A percentile compares a stretch with the other conserved stretches of the same genome.
Evolutionary conservation across 2,797 vertebrate genomes (phyloP).

Genomic region (Labroides dimidiatus): DNA sequence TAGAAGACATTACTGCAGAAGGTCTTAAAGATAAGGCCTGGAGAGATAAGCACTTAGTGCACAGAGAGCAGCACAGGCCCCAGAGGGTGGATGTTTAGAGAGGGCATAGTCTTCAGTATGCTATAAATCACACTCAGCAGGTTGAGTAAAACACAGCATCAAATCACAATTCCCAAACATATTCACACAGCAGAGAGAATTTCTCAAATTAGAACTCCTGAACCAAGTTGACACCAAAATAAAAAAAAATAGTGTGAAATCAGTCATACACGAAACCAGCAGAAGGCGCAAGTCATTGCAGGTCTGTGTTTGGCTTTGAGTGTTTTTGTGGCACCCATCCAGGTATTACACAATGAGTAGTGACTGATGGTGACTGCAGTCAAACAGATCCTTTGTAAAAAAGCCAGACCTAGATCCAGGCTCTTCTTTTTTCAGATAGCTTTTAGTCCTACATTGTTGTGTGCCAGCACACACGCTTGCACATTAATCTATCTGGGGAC

Average conservation of each 20-base stretch:
- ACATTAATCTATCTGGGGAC: slow-evolving; percentile 51
- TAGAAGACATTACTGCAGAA: slow-evolving; percentile 59
- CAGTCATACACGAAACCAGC: slow-evolving; percentile 12
- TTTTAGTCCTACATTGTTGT: slow-evolving; percentile 55
- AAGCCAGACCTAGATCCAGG: slow-evolving; percentile 49
- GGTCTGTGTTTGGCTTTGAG: slow-evolving; percentile 10
- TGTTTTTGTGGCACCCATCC: slow-evolving; percentile 44
- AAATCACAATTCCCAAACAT: slow-evolving; percentile 47
- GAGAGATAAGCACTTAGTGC: slow-evolving; percentile 48
- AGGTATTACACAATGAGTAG: slow-evolving; percentile 52
- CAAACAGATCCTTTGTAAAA: slow-evolving; percentile 66
- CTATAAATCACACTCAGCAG: slow-evolving; percentile 66
- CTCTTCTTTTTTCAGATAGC: slow-evolving; percentile 27
- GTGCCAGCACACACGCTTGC: slow-evolving; percentile 42
- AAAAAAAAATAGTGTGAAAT: slow-evolving; percentile 14
- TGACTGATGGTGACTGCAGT: slow-evolving; percentile 73
- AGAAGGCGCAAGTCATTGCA: slow-evolving; percentile 17
- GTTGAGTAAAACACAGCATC: slow-evolving; percentile 52
- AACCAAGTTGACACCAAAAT: neutral
- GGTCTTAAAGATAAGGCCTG: slow-evolving; percentile 70
- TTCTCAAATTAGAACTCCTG: slow-evolving; percentile 8
- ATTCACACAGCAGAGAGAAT: slow-evolving; percentile 29
- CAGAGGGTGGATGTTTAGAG: slow-evolving; percentile 44
- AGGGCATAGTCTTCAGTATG: slow-evolving; percentile 51
- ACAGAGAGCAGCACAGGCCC: slow-evolving; percentile 51